Percentiles rank a stretch among this genome's conserved stretches.
Conservation (phyloP, 1,140 invertebrate species). For the Leptoteleia sp. region DNA sequence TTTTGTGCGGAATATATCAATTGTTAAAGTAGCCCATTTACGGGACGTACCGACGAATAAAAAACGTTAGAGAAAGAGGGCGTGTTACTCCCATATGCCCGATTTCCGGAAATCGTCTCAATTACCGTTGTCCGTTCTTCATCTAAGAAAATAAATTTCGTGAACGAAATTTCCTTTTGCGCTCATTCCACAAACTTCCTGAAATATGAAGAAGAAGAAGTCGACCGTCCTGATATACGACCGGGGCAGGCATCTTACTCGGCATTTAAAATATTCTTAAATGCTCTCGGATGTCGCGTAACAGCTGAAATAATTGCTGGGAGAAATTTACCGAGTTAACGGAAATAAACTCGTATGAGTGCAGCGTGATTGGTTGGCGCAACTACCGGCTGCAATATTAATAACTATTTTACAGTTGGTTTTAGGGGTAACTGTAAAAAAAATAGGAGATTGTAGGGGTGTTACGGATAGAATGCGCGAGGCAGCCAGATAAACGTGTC, state of each 20-base stretch:
- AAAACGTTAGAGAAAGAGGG: constrained; percentile 36
- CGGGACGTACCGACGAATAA: constrained; percentile 21
- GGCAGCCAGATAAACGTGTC: too few relatives aligned
- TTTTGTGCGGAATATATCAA: constrained; percentile 48
- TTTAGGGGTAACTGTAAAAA: too few relatives aligned
- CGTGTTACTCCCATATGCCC: constrained; percentile 36
- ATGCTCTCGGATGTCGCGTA: constrained; percentile 19
- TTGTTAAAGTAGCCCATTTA: constrained; percentile 46
- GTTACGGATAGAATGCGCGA: too few relatives aligned
- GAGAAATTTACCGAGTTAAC: too few relatives aligned
- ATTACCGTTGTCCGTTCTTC: constrained; percentile 47
- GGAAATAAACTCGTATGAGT: too few relatives aligned
- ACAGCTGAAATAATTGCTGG: constrained; percentile 42
- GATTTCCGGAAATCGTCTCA: constrained; percentile 53
- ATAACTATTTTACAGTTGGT: too few relatives aligned
- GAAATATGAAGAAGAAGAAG: constrained; percentile 34
- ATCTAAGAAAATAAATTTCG: constrained; percentile 42
- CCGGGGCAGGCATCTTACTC: constrained; percentile 4
- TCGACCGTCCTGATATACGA: constrained; percentile 23
- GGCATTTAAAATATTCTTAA: constrained; percentile 16
- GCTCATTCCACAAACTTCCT: constrained; percentile 32
- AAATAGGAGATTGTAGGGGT: too few relatives aligned
- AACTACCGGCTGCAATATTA: too few relatives aligned
- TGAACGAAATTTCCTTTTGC: constrained; percentile 17
- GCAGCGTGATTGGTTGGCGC: too few relatives aligned